Evolutionary conservation across 2,797 vertebrate species (phyloP).

Genomic region (Mus minutoides): DNA sequence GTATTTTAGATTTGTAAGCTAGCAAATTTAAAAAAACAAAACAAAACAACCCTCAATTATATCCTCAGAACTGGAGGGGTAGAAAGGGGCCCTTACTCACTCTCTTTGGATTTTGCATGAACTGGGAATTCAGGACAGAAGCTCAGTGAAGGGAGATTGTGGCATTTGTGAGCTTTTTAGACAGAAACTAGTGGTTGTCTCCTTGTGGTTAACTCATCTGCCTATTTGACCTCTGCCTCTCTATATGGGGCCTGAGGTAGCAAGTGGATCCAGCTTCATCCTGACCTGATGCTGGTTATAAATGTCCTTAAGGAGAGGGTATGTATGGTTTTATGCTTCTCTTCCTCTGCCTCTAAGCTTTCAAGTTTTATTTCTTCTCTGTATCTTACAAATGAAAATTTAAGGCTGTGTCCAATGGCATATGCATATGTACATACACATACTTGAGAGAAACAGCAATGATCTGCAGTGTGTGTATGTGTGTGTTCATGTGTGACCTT

Average conservation of each 20-base stretch:
- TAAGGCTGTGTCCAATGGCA: slow-evolving; percentile 20
- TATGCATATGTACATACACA: not conserved
- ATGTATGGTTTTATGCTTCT: not conserved
- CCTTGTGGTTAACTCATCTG: not conserved
- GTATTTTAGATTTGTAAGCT: not conserved
- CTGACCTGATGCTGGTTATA: not conserved
- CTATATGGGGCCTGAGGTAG: not conserved
- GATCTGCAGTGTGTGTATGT: not conserved
- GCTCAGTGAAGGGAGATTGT: not conserved
- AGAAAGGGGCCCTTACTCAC: not conserved
- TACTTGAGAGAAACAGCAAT: not conserved
- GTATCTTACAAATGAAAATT: slow-evolving; percentile 43
- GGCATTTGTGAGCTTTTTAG: not conserved
- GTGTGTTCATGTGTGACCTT: not conserved
- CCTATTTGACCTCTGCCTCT: not conserved
- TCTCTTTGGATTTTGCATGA: not conserved
- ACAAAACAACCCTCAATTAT: not conserved
- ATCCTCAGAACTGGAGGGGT: not conserved
- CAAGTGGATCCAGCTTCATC: not conserved
- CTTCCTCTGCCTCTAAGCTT: slow-evolving; percentile 66
- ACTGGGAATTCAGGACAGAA: slow-evolving; percentile 27
- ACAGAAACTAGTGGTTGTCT: slow-evolving; percentile 9
- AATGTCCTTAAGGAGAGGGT: slow-evolving; percentile 23
- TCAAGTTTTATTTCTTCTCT: slow-evolving; percentile 67
- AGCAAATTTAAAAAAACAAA: not conserved